Evolutionary conservation across 2,113 vertebrate species (phyloP), one percentile per base, ranked within the genome.

Genomic region (Pelecanus crispus): DNA sequence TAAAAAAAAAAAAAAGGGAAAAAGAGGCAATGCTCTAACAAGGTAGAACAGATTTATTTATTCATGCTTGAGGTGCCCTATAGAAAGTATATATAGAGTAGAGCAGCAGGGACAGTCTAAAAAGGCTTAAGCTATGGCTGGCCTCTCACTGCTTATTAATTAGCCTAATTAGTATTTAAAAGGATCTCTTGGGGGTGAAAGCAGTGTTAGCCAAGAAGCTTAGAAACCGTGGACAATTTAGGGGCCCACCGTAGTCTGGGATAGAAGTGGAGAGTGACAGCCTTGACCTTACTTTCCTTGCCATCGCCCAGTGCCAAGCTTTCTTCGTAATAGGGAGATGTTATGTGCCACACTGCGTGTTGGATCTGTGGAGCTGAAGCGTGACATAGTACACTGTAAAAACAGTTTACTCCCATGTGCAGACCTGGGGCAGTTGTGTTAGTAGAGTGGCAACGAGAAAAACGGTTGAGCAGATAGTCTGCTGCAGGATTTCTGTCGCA

Each of bases 121-220:
- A 70, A 86, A 45, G 31, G 19, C 29, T 78, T 62, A 25, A 67
- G 53, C 91, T 85, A 13, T 53, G 70, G 70, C 88, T 81, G 72
- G 47, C 86, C 40, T 92, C 70, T 92, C n/a, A 2, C 38, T 89
- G 91, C 66, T 85, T 87, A 75, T 94, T 89, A 81, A 94, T 95
- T 94, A 88, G 52, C 81, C 73, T 94, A 89, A 95, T 95, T 84
- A 94, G 95, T 67, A 26, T 95, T 89, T 88, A 53, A 90, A 92
- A 90, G 71, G 83, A 53, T 70, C 71, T 95, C 90, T 90, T 50
- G 78, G 85, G 72, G 84, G 65, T 89, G 63, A 92, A 81, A 88
- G 59, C 55, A 16, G 80, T 2, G 13, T 68, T 80, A 40, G 91
- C 84, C 70, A 72, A 47, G 91, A 29, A 72, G 66, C 81, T 86